These are phyloP conservation scores for Eupleurogrammus muticus DNA, from an alignment of 2,797 vertebrate genomes.

Conservation along the genomic window DNA sequence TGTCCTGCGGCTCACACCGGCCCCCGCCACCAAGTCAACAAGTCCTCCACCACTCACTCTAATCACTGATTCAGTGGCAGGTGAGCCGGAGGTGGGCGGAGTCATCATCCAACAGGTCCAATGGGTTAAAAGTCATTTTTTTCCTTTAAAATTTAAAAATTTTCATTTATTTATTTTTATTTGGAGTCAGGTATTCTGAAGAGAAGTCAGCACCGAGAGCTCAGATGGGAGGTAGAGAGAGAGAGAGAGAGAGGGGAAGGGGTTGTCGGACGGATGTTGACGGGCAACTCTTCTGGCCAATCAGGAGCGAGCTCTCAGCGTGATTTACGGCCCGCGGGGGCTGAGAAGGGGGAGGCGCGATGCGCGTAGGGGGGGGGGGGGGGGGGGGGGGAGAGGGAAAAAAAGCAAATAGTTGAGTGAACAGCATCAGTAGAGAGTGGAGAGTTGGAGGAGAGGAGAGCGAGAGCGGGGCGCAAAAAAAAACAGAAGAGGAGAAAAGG, in stretches of 20 bases:
- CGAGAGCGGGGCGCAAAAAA: conserved; percentile 53
- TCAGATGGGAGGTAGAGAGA: conserved; percentile 31
- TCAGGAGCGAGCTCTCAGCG: conserved; percentile 59
- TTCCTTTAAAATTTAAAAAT: too few relatives aligned
- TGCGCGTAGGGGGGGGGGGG: conserved; percentile 69
- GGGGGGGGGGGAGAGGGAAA: conserved; percentile 38
- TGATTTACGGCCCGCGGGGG: conserved; percentile 70
- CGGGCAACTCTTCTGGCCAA: conserved; percentile 65
- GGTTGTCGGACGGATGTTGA: conserved; percentile 41
- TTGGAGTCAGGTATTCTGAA: conserved; percentile 20
- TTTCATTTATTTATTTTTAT: neutral
- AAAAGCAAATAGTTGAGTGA: conserved; percentile 89
- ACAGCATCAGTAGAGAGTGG: conserved; percentile 84
- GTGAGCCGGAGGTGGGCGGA: neutral
- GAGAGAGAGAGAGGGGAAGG: conserved; percentile 19
- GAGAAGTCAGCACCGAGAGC: conserved; percentile 3
- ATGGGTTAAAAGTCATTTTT: conserved; percentile 16
- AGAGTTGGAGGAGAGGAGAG: conserved; percentile 78
- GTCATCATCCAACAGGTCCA: neutral
- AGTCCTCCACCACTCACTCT: conserved; percentile 21
- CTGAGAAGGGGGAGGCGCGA: conserved; percentile 77
- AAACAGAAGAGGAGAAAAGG: conserved; percentile 33
- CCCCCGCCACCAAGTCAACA: conserved; percentile 44
- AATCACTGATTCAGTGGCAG: neutral
- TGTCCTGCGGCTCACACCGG: conserved; percentile 1